Percentiles rank a stretch among this genome's conserved stretches.
Conservation (phyloP, 2,888 invertebrate species). For the Dendrolimus houi region DNA sequence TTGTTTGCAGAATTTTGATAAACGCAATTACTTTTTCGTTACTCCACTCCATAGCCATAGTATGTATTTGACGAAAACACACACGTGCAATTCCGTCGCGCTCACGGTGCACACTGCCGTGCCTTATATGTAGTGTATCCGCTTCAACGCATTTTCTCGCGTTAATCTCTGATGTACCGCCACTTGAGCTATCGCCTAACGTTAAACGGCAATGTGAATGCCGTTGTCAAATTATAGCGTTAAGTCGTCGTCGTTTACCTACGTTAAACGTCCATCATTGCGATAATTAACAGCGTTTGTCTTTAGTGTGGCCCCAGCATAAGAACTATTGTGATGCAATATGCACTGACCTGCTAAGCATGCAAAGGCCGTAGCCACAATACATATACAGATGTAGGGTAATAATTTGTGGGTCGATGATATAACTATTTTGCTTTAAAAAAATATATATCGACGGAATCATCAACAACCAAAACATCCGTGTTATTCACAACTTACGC, state of each 20-base stretch:
- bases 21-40: constrained; percentile 9
- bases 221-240: constrained; percentile 8
- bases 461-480: constrained; percentile 16
- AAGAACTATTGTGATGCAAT: not conserved
- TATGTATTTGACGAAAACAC: not conserved
- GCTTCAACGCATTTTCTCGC: constrained; percentile 1
- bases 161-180: constrained; percentile 5
- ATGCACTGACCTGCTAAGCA: too few species aligned
- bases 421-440: constrained; percentile 2
- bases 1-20: constrained; percentile 11
- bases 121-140: constrained; percentile 1
- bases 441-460: constrained; percentile 43
- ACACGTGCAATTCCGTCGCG: constrained; percentile 2
- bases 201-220: constrained; percentile 8
- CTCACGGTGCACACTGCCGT: constrained; percentile 1
- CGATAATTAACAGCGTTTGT: not conserved
- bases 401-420: not conserved
- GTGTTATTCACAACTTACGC: constrained; percentile 23
- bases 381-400: not conserved
- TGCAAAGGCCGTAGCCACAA: too few species aligned
- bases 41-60: constrained; percentile 5
- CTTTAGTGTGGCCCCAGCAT: not conserved
- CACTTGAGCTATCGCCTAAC: constrained; percentile 3
- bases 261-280: not conserved
- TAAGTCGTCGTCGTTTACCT: constrained; percentile 1